Base-by-base conservation (phyloP, 2,888 invertebrate species). In the Pomacea canaliculata region DNA sequence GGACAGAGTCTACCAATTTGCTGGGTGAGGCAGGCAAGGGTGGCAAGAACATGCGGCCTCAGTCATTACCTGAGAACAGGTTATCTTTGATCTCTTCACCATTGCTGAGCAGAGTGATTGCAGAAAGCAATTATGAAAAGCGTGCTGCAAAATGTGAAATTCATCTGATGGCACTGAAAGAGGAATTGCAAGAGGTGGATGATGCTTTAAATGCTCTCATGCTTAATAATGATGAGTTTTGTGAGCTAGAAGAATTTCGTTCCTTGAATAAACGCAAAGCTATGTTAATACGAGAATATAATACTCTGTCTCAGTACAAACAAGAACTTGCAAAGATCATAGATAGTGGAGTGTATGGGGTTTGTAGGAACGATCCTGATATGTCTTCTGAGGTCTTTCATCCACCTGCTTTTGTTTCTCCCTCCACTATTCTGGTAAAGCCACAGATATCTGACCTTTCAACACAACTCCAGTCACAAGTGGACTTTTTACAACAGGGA, bases 141-240 rank as follows among this genome's bases (percentile, higher is more conserved):
- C 78, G 84, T 60, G 81, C 77, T 60, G 77, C 83, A 13, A 82
- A 82, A 71, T 70, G 83, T n/a, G 83, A 83, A 12, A 80, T 85
- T 13, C 70, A 78, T 69, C 48, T 85, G 10, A 71, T 81, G 70
- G 79, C 79, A 7, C 73, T 85, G 48, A 78, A 79, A 23, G 84
- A 85, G 37, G 85, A 86, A 70, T 76, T 86, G 4, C 72, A 80
- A 16, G 82, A 80, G 1, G 79, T 83, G 68, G 85, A 85, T 37
- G 69, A 70, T 8, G 76, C 72, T 66, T 82, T 85, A 4, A 82
- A 84, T 68, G 76, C 72, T 16, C 73, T 85, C 8, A 85, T 85
- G 70, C 71, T 80, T 23, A 76, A 82, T 16, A 78, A 81, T 76
- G 82, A 81, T 12, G 79, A 82, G n/a, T 85, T 86, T 71, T 83